These are phyloP conservation scores for Teleogryllus occipitalis DNA, from an alignment of 1,140 invertebrate species.

Conservation along the genomic window DNA sequence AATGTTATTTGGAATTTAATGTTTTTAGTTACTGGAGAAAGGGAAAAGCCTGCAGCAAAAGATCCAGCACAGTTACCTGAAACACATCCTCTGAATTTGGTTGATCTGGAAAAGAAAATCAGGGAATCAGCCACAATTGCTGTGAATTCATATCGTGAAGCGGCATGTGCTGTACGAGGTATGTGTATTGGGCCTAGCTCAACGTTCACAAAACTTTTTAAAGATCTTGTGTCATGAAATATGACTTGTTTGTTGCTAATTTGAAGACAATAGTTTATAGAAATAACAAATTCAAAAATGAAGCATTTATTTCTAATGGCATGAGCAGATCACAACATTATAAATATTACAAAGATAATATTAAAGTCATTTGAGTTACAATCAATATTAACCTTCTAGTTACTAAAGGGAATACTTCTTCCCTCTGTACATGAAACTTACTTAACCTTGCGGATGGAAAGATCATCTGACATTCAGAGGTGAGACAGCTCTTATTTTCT, in stretches of 20 bases:
- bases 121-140: constrained; percentile 44
- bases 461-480: too few species aligned
- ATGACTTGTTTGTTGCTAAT: too few species aligned
- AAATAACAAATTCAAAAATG: too few species aligned
- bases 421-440: not conserved
- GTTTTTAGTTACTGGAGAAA: not conserved
- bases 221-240: too few species aligned
- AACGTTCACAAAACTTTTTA: too few species aligned
- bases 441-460: not conserved
- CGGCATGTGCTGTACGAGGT: constrained; percentile 43
- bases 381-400: not conserved
- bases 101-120: constrained; percentile 47
- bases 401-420: not conserved
- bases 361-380: too few species aligned
- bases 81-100: constrained; percentile 34
- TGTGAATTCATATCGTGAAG: constrained; percentile 46
- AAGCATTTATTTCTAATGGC: too few species aligned
- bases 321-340: too few species aligned
- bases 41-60: not conserved
- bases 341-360: too few species aligned
- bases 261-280: too few species aligned
- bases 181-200: constrained; percentile 24
- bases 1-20: not conserved
- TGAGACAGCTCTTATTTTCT: too few species aligned
- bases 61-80: constrained; percentile 6